Evolutionary conservation across 2,888 invertebrate species (phyloP).

Genomic region (Cryptosula pallasiana): DNA sequence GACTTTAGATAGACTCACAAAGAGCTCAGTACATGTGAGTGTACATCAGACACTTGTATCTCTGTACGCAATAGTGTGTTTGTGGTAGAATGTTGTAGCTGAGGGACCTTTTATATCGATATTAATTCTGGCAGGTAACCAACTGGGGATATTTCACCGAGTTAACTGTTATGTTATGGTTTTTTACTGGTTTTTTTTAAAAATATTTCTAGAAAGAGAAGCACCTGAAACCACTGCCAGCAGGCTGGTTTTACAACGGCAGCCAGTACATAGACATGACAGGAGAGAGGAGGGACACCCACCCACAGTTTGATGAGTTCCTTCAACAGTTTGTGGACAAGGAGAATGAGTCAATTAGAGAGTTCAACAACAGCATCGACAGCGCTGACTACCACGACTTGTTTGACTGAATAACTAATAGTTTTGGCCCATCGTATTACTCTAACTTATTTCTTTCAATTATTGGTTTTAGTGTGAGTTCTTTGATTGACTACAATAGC

Average conservation of each 20-base stretch:
- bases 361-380: slow-evolving; percentile 38
- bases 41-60: too few species aligned
- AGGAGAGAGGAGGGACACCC: slow-evolving; percentile 41
- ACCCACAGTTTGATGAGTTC: slow-evolving; percentile 45
- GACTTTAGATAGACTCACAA: slow-evolving; percentile 35
- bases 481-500: too few species aligned
- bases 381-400: slow-evolving; percentile 35
- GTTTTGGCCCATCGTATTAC: too few species aligned
- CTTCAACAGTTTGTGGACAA: slow-evolving; percentile 34
- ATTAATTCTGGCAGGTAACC: too few species aligned
- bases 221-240: slow-evolving; percentile 42
- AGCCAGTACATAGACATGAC: slow-evolving; percentile 46
- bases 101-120: too few species aligned
- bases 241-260: slow-evolving; percentile 53
- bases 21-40: slow-evolving; percentile 44
- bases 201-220: slow-evolving; percentile 38
- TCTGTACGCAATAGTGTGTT: too few species aligned
- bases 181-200: too few species aligned
- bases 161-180: too few species aligned
- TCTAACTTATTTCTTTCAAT: too few species aligned
- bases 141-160: too few species aligned
- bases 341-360: slow-evolving; percentile 38
- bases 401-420: slow-evolving; percentile 33
- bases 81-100: too few species aligned
- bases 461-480: too few species aligned